Evolutionary conservation across 2,888 invertebrate species (phyloP), one percentile per base, ranked within the genome.

Genomic region (Diadegma fenestrale): DNA sequence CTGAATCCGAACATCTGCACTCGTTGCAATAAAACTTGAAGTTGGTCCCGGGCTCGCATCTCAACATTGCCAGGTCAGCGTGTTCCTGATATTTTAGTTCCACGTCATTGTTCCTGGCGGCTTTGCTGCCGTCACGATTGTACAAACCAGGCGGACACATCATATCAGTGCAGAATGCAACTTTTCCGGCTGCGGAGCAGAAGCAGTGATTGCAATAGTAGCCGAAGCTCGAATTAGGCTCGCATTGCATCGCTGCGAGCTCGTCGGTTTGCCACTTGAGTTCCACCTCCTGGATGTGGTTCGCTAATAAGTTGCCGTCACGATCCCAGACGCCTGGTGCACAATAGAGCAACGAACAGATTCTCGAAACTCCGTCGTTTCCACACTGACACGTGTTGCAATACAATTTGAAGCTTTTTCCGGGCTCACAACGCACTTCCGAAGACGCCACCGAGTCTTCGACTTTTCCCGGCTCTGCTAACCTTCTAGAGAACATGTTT

Each of bases 351-450:
- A 45, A 84, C 2, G 89, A 90, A 58, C 90, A 90, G 4, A 6
- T 22, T 4, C 43, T 43, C 0, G 22, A n/a, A 22, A 22, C 26
- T 12, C 86, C 86, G 72, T 95, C 95, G n/a, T 94, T 91, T 80
- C 95, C 95, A 89, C 96, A 96, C 19, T 94, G 94, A 89, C 96
- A 96, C 90, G 94, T 95, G 89, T 95, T 96, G 92, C 96, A 96
- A 78, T 95, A 95, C 82, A 95, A 64, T 19, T 83, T 86, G 71
- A 88, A 88, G 1, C 22, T 26, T 8, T 75, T 77, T 14, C 87
- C 87, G 17, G 90, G 89, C 2, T 64, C 69, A 69, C 85, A 85
- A 7, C 48, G 26, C 5, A 26, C 3, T 1, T 58, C 22, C 3
- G 22, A 12, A 2, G 22, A 4, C 6, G 58, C 26, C 6, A 26